Percentiles rank a stretch among this genome's conserved stretches.
Evolutionary conservation across 2,888 invertebrate species (phyloP).

Genomic region (Mythimna ferrago): DNA sequence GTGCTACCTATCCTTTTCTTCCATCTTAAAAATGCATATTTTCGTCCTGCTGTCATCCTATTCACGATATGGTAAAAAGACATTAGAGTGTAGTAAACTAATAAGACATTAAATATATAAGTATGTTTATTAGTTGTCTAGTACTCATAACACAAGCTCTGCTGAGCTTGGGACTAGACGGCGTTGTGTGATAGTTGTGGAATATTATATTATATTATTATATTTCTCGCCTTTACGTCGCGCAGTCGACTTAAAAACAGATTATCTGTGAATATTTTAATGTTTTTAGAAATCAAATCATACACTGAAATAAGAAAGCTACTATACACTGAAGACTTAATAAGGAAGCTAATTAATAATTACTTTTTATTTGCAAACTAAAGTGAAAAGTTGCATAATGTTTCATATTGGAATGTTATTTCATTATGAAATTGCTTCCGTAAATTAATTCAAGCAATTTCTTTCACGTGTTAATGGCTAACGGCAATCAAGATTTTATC

Average conservation of each 20-base stretch:
- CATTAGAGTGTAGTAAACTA: too few species aligned
- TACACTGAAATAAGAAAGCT: slow-evolving; percentile 47
- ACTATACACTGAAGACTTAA: slow-evolving; percentile 24
- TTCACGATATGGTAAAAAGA: too few species aligned
- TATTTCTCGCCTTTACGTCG: too few species aligned
- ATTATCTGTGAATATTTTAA: slow-evolving; percentile 1
- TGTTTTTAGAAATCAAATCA: slow-evolving; percentile 13
- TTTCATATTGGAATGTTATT: slow-evolving; percentile 35
- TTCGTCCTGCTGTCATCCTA: too few species aligned
- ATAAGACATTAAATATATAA: too few species aligned
- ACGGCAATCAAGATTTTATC: slow-evolving; percentile 50
- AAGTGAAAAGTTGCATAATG: slow-evolving; percentile 32
- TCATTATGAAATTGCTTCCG: slow-evolving; percentile 47
- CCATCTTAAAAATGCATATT: too few species aligned
- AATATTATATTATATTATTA: too few species aligned
- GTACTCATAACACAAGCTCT: too few species aligned
- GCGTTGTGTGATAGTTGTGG: too few species aligned
- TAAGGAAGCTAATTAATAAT: slow-evolving; percentile 36
- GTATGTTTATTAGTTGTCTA: too few species aligned
- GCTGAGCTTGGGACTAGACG: too few species aligned
- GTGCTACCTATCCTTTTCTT: too few species aligned
- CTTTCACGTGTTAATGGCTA: slow-evolving; percentile 51
- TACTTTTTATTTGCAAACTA: slow-evolving; percentile 34
- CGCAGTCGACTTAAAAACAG: neutral
- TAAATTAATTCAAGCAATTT: slow-evolving; percentile 48